phyloP scores from a whole-genome alignment of 1,140 invertebrate species.

The Tenebrio molitor region DNA sequence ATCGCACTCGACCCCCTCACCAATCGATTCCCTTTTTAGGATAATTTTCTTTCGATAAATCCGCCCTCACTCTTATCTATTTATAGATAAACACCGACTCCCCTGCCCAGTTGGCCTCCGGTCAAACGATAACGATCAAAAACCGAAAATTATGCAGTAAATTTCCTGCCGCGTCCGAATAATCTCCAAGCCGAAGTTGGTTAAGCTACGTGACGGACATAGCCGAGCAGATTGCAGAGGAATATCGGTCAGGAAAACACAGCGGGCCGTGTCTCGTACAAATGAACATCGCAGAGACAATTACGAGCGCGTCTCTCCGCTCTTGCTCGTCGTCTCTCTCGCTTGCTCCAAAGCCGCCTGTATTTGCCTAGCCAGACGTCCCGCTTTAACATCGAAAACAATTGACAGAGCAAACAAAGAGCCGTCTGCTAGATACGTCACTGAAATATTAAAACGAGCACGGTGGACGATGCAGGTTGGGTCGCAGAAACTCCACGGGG shows the following conservation, averaged over 20 bases:
- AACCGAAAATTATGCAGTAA: background rate
- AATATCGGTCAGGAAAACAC: constrained; percentile 14
- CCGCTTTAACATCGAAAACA: constrained; percentile 23
- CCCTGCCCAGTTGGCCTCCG: too few relatives aligned
- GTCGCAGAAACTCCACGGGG: too few relatives aligned
- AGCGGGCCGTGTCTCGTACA: constrained; percentile 17
- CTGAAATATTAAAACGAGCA: constrained; percentile 11
- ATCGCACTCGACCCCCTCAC: too few relatives aligned
- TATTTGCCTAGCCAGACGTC: constrained; percentile 3
- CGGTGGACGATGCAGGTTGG: too few relatives aligned
- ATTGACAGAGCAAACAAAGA: constrained; percentile 30
- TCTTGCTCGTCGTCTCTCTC: too few relatives aligned
- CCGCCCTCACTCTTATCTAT: too few relatives aligned
- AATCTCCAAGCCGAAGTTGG: constrained; percentile 2
- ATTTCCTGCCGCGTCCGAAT: background rate
- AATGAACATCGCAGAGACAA: constrained; percentile 35
- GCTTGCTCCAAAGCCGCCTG: constrained; percentile 1
- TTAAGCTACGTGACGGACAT: background rate
- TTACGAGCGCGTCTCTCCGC: constrained; percentile 3
- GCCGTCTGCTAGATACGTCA: background rate
- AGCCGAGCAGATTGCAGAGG: background rate
- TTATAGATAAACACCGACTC: too few relatives aligned
- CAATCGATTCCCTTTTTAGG: too few relatives aligned
- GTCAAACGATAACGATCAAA: constrained; percentile 7
- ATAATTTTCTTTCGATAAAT: too few relatives aligned